Evolutionary conservation across 1,140 invertebrate genomes (phyloP).

Genomic region (Bilobella aurantiaca): DNA sequence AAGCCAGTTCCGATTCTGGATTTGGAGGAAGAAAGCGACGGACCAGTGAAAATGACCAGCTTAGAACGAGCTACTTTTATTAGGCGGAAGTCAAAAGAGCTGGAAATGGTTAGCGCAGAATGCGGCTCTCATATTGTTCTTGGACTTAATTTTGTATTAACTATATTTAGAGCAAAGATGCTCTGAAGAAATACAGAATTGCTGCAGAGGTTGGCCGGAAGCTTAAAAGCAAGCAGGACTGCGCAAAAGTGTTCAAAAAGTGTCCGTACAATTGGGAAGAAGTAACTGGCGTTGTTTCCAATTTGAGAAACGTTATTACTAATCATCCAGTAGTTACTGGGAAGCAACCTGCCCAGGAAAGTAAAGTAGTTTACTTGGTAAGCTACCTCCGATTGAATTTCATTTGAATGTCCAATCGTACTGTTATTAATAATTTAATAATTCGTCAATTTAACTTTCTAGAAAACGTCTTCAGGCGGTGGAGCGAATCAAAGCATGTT

Average conservation of each 20-base stretch:
- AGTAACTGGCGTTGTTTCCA: conserved; percentile 22
- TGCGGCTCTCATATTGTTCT: neutral
- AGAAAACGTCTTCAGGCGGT: neutral
- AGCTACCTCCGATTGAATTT: too few species aligned
- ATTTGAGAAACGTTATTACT: conserved; percentile 20
- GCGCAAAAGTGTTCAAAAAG: conserved; percentile 19
- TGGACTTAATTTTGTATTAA: neutral
- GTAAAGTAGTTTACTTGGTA: conserved; percentile 14
- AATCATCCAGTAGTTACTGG: conserved; percentile 8
- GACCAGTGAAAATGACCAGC: neutral
- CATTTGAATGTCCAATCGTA: too few species aligned
- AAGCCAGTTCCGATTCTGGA: neutral
- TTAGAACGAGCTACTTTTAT: neutral
- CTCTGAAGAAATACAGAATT: conserved; percentile 17
- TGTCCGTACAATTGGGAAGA: conserved; percentile 25
- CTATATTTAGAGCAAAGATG: conserved; percentile 12
- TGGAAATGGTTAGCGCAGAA: neutral
- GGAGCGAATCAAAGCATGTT: neutral
- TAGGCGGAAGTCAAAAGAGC: conserved; percentile 13
- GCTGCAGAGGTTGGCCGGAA: conserved; percentile 21
- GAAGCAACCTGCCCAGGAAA: neutral
- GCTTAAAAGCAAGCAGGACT: conserved; percentile 23
- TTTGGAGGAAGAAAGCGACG: neutral
- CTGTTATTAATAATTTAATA: too few species aligned
- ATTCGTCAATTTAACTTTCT: neutral